Base-by-base conservation (phyloP, 92 coral and sea anemone species). In the Porites cylindrica region DNA sequence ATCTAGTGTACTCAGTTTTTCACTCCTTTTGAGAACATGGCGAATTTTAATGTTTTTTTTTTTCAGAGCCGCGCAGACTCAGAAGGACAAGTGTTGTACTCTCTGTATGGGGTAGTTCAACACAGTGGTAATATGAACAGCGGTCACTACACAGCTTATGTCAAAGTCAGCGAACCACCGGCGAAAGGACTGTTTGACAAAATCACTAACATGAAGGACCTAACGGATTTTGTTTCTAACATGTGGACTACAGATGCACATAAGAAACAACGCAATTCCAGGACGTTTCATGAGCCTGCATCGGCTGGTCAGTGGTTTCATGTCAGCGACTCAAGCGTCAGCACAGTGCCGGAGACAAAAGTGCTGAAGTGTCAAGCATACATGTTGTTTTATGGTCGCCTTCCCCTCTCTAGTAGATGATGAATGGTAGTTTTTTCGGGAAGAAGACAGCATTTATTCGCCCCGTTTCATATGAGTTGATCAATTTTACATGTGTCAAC, bases 121-220 rank as follows among this genome's bases (percentile, higher is more conserved):
- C 99, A 97, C 85, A 93, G 97, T 20, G 99, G 99, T 7, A 94
- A 94, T 14, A 76, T 97, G 90, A 94, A 95, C 92, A 96, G 99
- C 74, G 99, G 99, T 4, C 99, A 97, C 72, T 97, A 97, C 89
- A 97, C 99, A 2, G 99, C 99, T 10, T 97, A 82, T 83, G 94
- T 96, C 80, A 94, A 93, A 70, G 89, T 89, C 70, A 91, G 89
- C 32, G 79, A 82, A 77, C 78, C 70, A 20, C 87, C 92, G 12
- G 51, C 89, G 60, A 70, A 89, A 72, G 84, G 88, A 58, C 83
- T 81, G 43, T 82, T 72, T 61, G 86, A 85, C 51, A 90, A 88
- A 53, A 79, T 94, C 59, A 79, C 95, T 62, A 81, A 19, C 75
- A 82, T 95, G 76, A 86, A 75, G 32, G 95, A 95, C 63, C 76